phyloP scores from a whole-genome alignment of 2,113 vertebrate genomes.

The Nymphicus hollandicus region DNA sequence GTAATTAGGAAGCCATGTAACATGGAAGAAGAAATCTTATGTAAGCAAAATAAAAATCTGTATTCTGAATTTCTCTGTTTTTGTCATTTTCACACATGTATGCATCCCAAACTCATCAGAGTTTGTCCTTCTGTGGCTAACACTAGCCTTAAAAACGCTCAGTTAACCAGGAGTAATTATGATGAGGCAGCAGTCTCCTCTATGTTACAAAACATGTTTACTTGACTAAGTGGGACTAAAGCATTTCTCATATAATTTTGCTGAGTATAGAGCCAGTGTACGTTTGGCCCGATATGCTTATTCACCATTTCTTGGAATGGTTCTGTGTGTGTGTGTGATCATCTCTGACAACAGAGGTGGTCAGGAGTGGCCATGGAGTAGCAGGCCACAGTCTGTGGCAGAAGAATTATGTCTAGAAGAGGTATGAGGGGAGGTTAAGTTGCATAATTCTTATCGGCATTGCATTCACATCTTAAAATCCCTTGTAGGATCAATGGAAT shows the following conservation, averaged over 20 bases:
- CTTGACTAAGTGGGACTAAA: background rate
- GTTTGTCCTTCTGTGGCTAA: background rate
- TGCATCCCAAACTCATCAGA: background rate
- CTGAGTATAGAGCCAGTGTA: background rate
- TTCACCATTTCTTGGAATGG: background rate
- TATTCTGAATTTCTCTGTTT: background rate
- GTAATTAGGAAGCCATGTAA: background rate
- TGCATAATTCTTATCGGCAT: background rate
- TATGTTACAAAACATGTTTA: background rate
- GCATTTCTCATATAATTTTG: background rate
- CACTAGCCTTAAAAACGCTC: background rate
- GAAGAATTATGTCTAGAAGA: background rate
- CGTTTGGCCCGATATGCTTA: background rate
- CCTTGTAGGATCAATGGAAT: constrained; percentile 33
- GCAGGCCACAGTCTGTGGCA: background rate
- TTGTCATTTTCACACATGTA: background rate
- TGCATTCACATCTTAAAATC: constrained; percentile 17
- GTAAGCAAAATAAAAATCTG: background rate
- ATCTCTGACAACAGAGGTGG: background rate
- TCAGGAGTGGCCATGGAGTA: background rate
- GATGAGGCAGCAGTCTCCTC: background rate
- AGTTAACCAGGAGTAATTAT: background rate
- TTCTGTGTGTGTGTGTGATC: fast-evolving
- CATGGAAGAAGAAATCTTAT: background rate
- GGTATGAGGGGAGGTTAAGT: background rate